Evolutionary conservation across 2,797 vertebrate species (phyloP).

Genomic region (Cuniculus paca): DNA sequence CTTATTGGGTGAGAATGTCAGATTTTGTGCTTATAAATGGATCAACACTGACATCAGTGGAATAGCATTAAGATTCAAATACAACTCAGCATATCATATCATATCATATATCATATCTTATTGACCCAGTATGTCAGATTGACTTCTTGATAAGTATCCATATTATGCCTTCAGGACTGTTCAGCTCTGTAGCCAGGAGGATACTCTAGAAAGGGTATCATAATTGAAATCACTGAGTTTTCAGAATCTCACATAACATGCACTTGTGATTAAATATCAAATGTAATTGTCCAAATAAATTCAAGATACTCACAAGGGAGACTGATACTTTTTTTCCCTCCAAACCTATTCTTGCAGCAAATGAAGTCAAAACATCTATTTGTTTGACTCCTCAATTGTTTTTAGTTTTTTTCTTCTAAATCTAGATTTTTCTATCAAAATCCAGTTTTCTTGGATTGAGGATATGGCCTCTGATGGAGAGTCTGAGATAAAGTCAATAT

Average conservation of each 20-base stretch:
- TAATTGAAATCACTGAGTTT: background rate
- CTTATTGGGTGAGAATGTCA: background rate
- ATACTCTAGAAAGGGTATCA: background rate
- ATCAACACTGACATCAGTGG: background rate
- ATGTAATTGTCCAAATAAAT: constrained; percentile 28
- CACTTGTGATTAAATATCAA: background rate
- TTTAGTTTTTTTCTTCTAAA: constrained; percentile 22
- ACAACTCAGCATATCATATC: background rate
- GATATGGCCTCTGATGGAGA: background rate
- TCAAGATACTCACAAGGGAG: background rate
- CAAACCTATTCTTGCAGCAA: constrained; percentile 12
- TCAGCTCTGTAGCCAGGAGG: background rate
- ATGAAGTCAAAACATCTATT: constrained; percentile 50
- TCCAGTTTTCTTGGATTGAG: background rate
- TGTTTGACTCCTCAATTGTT: background rate
- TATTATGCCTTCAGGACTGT: background rate
- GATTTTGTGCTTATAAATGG: background rate
- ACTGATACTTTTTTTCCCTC: background rate
- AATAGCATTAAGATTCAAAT: constrained; percentile 22
- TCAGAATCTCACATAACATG: constrained; percentile 8
- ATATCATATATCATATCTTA: background rate
- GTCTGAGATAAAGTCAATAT: constrained; percentile 31
- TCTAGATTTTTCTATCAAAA: background rate
- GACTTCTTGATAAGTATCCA: background rate
- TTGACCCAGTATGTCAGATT: background rate